Base-by-base conservation (phyloP, 2,113 vertebrate species). In the Neolamprologus falcicula region DNA sequence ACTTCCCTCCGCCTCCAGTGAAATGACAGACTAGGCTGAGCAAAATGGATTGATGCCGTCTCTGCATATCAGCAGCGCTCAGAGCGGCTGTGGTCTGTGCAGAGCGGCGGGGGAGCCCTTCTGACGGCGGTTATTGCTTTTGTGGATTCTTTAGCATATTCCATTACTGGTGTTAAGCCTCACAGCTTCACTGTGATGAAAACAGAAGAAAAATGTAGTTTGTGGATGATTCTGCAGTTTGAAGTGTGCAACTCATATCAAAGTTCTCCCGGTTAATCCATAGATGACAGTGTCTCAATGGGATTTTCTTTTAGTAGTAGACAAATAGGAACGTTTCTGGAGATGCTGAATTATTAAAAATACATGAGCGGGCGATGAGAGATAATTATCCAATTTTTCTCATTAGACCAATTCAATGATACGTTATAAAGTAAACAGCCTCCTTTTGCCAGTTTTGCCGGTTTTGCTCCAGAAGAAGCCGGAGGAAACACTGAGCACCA, bases 41-140 rank as follows among this genome's bases (percentile, higher is more conserved):
- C 71, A 86, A 55, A 47, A 84, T 50, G 84, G 89, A 88, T 88
- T 85, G 88, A 91, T 86, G 88, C 79, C 6, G 66, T 90, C 86
- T 71, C 80, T 66, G 16, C 66, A 12, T 71, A 57, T 86, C 83
- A 57, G 88, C 26, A 8, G 59, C 4, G 37, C 71, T 83, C 79
- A 24, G 82, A 83, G 52, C 50, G 35, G 85, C 83, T 80, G 82
- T n/a, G 71, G 53, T 42, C 55, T 55, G 79, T 52, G 66, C n/a
- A 45, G 45, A 16, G 53, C 13, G 50, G 28, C 26, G 16, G 12
- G 12, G 45, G 54, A 35, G 26, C 33, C 16, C 50, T n/a, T 26
- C 7, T 13, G 8, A 73, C 8, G 3, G 14, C 6, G 4, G 16
- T 53, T 47, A 42, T 82, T 19, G 45, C 82, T 86, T 86, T 21